Conservation (phyloP, 2,797 vertebrate genomes). For the Florisuga fusca region DNA sequence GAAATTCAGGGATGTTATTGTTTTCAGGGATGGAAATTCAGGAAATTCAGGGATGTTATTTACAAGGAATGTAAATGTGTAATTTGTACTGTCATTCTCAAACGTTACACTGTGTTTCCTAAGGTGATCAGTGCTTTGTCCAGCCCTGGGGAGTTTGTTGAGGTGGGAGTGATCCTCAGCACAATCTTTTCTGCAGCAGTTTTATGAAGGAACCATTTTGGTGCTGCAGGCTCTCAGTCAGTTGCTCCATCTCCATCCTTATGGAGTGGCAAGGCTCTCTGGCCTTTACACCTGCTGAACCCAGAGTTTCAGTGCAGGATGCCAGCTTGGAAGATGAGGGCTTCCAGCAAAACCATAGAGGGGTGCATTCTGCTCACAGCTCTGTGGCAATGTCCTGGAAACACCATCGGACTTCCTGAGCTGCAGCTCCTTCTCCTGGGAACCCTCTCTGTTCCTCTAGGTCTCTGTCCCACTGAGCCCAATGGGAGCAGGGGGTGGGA, state of each 20-base stretch:
- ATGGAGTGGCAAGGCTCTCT: constrained; percentile 6
- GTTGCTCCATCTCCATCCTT: constrained; percentile 5
- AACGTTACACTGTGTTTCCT: not conserved
- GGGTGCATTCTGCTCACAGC: not conserved
- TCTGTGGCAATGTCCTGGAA: not conserved
- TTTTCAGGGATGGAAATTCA: too few species aligned
- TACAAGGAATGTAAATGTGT: not conserved
- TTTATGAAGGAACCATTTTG: constrained; percentile 45
- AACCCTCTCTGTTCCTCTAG: not conserved
- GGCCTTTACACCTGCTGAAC: not conserved
- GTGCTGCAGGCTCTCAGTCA: constrained; percentile 34
- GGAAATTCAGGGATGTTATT: not conserved
- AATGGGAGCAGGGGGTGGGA: rapidly evolving
- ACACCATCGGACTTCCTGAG: not conserved
- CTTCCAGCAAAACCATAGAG: not conserved
- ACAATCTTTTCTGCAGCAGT: not conserved
- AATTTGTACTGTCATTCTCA: not conserved
- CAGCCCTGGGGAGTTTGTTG: not conserved
- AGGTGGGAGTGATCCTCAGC: not conserved
- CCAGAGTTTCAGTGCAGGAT: not conserved
- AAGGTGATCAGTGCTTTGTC: not conserved
- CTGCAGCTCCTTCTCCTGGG: not conserved
- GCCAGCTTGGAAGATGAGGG: not conserved
- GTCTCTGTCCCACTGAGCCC: not conserved
- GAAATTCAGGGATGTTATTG: not conserved